A percentile compares a stretch with the other conserved stretches of the same genome.
Evolutionary conservation across 2,113 vertebrate species (phyloP).

Genomic region (Progne subis): DNA sequence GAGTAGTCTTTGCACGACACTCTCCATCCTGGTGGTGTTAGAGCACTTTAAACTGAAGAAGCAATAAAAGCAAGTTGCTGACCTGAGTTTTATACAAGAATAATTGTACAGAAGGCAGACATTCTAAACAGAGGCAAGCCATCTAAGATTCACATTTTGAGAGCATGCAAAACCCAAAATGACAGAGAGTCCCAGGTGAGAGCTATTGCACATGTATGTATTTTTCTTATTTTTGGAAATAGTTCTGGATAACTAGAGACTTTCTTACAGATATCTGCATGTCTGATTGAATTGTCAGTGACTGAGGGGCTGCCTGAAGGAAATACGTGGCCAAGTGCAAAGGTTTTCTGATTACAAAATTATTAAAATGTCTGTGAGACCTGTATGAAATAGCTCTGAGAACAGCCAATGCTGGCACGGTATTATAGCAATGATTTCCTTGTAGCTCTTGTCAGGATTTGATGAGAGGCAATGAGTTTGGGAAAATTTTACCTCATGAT

Average conservation of each 20-base stretch:
- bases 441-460: neutral
- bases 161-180: neutral
- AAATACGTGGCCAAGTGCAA: neutral
- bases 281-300: neutral
- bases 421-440: neutral
- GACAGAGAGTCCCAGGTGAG: neutral
- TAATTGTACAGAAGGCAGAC: neutral
- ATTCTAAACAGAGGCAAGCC: neutral
- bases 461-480: neutral
- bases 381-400: neutral
- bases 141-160: slow-evolving; percentile 5
- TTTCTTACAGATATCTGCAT: neutral
- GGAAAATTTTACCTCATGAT: neutral
- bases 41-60: slow-evolving; percentile 9
- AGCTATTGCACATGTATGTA: neutral
- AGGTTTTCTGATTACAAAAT: neutral
- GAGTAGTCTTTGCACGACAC: neutral
- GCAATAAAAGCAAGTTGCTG: slow-evolving; percentile 6
- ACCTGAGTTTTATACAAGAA: neutral
- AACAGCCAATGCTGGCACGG: neutral
- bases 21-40: neutral
- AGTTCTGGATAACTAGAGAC: neutral
- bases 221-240: neutral
- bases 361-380: neutral
- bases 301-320: neutral